phyloP scores from a whole-genome alignment of 2,797 vertebrate genomes.

The Dromococcyx pavoninus region DNA sequence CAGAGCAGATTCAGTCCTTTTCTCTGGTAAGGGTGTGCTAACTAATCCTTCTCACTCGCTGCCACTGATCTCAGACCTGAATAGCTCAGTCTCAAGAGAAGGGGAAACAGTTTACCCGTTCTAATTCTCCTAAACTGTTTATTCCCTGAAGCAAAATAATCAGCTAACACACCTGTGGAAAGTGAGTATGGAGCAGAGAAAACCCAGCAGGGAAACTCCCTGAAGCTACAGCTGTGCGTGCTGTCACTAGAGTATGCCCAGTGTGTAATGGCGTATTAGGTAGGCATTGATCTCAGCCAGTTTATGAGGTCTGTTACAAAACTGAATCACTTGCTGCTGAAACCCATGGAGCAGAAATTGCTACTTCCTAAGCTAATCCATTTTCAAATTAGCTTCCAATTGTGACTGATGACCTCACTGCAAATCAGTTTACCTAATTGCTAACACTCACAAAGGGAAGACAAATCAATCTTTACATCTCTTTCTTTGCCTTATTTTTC shows the following conservation, averaged over 20 bases:
- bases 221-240: conserved; percentile 64
- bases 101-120: not conserved
- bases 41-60: not conserved
- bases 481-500: not conserved
- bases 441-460: conserved; percentile 49
- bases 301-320: conserved; percentile 72
- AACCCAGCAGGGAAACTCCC: conserved; percentile 15
- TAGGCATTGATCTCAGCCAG: conserved; percentile 76
- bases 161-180: conserved; percentile 64
- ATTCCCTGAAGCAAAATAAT: conserved; percentile 64
- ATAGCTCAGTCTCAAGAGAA: conserved; percentile 11
- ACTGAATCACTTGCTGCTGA: conserved; percentile 60
- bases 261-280: conserved; percentile 76
- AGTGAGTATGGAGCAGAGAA: conserved; percentile 31
- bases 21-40: not conserved
- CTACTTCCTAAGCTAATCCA: conserved; percentile 73
- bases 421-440: conserved; percentile 71
- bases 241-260: conserved; percentile 69
- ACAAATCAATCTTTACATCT: conserved; percentile 53
- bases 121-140: conserved; percentile 63
- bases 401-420: conserved; percentile 75
- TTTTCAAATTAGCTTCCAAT: conserved; percentile 79
- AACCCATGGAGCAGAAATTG: conserved; percentile 73
- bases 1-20: not conserved
- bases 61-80: not conserved